A percentile compares a stretch with the other conserved stretches of the same genome.
phyloP scores from a whole-genome alignment of 1,140 invertebrate genomes.

The Pseudobourletiella spinata region DNA sequence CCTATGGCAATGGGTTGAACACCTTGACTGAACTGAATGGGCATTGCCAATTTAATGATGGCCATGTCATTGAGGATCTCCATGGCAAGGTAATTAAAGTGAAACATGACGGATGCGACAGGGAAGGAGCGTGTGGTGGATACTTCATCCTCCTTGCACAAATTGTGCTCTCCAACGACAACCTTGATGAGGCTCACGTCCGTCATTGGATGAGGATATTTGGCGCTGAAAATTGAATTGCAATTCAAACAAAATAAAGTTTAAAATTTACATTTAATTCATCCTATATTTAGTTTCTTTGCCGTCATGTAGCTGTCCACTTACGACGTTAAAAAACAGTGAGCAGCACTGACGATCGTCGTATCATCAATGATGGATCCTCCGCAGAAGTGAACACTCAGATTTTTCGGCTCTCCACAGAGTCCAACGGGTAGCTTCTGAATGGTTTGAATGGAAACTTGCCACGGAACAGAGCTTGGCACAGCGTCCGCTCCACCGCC shows the following conservation, averaged over 20 bases:
- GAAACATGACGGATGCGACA: conserved; percentile 16
- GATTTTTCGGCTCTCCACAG: conserved; percentile 21
- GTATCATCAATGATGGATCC: conserved; percentile 24
- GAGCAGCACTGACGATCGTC: conserved; percentile 21
- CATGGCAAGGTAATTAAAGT: conserved; percentile 26
- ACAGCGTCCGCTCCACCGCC: conserved; percentile 19
- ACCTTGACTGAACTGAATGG: conserved; percentile 22
- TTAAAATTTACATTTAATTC: too few relatives aligned
- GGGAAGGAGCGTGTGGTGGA: conserved; percentile 8
- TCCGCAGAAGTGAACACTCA: conserved; percentile 23
- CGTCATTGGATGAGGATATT: conserved; percentile 21
- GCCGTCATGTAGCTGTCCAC: too few relatives aligned
- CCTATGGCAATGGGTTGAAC: conserved; percentile 25
- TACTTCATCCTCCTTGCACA: conserved; percentile 21
- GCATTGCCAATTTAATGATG: conserved; percentile 13
- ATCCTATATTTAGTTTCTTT: too few relatives aligned
- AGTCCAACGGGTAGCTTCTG: background rate
- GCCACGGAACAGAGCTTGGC: conserved; percentile 20
- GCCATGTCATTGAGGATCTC: conserved; percentile 30
- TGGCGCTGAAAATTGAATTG: conserved; percentile 5
- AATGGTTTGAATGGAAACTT: conserved; percentile 21
- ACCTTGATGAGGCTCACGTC: conserved; percentile 11
- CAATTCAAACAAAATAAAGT: too few relatives aligned
- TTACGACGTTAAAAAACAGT: conserved; percentile 26
- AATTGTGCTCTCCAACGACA: conserved; percentile 28